Evolutionary conservation across 2,888 invertebrate genomes (phyloP).

Genomic region (Ctenicera cuprea): DNA sequence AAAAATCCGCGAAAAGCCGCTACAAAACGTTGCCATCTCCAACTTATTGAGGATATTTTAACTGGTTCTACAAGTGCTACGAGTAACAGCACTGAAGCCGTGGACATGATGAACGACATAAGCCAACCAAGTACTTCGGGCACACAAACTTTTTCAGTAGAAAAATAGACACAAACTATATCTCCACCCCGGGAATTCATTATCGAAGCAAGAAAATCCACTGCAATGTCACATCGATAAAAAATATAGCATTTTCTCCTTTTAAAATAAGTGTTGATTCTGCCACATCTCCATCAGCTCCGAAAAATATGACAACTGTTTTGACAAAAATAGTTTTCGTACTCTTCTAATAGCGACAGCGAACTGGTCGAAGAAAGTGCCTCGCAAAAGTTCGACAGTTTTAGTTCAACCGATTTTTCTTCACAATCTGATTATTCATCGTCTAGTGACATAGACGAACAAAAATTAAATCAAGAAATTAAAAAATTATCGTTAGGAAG

Average conservation of each 20-base stretch:
- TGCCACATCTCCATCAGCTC: constrained; percentile 1
- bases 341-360: neutral
- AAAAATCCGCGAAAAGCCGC: neutral
- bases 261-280: neutral
- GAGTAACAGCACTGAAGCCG: neutral
- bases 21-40: neutral
- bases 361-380: neutral
- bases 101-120: neutral
- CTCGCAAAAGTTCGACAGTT: no score
- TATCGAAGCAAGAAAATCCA: neutral
- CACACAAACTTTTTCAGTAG: neutral
- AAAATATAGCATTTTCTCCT: neutral
- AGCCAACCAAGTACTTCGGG: neutral
- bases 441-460: neutral
- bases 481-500: neutral
- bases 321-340: neutral
- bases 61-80: no score
- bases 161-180: neutral
- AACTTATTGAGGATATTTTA: neutral
- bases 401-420: neutral
- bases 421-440: neutral
- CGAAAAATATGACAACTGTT: neutral
- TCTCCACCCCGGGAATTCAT: neutral
- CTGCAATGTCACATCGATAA: neutral
- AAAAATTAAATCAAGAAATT: neutral